Base-by-base conservation (phyloP, 2,888 invertebrate species). In the Leucania comma region DNA sequence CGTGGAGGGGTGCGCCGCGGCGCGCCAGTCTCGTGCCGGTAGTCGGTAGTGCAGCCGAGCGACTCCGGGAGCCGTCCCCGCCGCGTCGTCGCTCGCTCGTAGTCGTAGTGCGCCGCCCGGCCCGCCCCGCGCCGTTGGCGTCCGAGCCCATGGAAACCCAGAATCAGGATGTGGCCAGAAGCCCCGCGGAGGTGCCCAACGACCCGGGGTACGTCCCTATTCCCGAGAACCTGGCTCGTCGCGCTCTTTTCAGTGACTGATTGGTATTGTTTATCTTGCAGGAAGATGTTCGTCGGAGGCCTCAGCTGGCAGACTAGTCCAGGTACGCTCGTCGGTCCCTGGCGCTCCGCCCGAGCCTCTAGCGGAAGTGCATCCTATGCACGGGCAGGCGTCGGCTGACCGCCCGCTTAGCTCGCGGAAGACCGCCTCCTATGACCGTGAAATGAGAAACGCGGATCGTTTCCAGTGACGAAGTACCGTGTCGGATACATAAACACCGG, bases 201-300 rank as follows among this genome's bases (percentile, higher is more conserved):
- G 99, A 98, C 96, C 98, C 98, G 95, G 98, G 98, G 98, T 98
- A 97, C 93, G 96, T 96, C 78, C 75, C 72, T 73, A 71, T 66
- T 66, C 85, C 65, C 35, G 70, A 76, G 78, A 73, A 84, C 75
- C 84, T 80, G 78, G 69, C 72, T 69, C 82, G 81, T 81, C 80
- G 79, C 79, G 83, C 78, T 81, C 82, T 85, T 83, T 86, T 82
- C 90, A 86, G 86, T 88, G 82, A 90, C 93, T 94, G 91, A 94
- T 90, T 90, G 88, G 88, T 91, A 93, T 96, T 84, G 96, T 97
- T 97, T 97, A 96, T 95, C 90, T 98, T 98, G 90, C 98, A 99
- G 99, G 97, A 99, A 99, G 98, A 99, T 99, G 99, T 99, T 99
- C 97, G 99, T 99, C 97, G 99, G 99, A 93, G 99, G 99, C 93